A percentile compares a stretch with the other conserved stretches of the same genome.
Conservation (phyloP, 2,797 vertebrate species). For the Morus bassanus region DNA sequence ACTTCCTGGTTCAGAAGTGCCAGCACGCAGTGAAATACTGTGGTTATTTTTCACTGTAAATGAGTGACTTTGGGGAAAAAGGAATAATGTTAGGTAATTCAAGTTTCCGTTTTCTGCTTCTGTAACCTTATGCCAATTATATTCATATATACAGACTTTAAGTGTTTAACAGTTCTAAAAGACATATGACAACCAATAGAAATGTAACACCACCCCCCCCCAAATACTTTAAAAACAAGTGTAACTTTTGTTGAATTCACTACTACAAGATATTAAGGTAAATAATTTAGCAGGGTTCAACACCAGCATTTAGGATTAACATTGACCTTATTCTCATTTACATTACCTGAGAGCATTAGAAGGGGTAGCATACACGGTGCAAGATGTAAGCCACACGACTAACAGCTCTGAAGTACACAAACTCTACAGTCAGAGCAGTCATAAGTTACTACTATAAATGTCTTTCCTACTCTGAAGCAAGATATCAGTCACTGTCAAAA, state of each 20-base stretch:
- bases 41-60: not conserved
- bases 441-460: not conserved
- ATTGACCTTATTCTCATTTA: not conserved
- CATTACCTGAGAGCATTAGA: not conserved
- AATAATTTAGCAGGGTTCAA: not conserved
- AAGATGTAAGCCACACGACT: not conserved
- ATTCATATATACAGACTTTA: not conserved
- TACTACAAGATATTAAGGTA: not conserved
- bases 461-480: not conserved
- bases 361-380: not conserved
- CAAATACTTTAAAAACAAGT: not conserved
- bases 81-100: not conserved
- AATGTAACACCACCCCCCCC: not conserved
- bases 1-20: not conserved
- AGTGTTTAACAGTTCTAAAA: not conserved
- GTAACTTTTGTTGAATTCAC: not conserved
- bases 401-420: not conserved
- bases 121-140: not conserved
- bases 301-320: not conserved
- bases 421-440: not conserved
- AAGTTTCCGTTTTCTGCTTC: not conserved
- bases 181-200: not conserved
- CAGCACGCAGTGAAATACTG: not conserved
- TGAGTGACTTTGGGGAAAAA: not conserved
- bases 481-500: not conserved